Evolutionary conservation across 2,113 vertebrate species (phyloP).

Genomic region (Microtus richardsoni): DNA sequence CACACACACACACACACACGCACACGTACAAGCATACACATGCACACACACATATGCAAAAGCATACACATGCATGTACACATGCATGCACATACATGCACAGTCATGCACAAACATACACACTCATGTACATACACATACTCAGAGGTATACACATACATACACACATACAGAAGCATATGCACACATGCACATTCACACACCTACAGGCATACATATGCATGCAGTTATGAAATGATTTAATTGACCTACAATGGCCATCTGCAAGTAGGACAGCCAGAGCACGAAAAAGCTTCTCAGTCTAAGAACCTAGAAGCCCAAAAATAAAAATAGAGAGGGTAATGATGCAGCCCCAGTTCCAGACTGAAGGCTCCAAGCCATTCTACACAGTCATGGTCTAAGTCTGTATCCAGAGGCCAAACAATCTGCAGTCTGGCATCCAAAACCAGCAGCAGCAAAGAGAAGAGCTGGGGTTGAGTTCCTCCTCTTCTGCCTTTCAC

Average conservation of each 20-base stretch:
- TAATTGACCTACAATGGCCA: not conserved
- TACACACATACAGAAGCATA: not conserved
- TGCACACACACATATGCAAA: not conserved
- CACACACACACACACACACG: not conserved
- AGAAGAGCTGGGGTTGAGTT: not conserved
- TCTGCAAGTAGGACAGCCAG: not conserved
- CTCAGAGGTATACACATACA: no score
- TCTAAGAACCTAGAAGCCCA: not conserved
- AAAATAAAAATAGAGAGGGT: not conserved
- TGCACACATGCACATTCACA: not conserved
- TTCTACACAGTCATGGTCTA: not conserved
- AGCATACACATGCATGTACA: not conserved
- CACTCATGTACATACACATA: not conserved
- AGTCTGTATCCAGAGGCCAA: not conserved
- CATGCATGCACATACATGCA: not conserved
- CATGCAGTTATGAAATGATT: not conserved
- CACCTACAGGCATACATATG: no score
- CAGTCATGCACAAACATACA: not conserved
- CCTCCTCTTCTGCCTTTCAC: not conserved
- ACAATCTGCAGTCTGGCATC: not conserved
- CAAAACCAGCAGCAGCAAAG: not conserved
- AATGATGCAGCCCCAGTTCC: not conserved
- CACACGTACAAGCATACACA: not conserved
- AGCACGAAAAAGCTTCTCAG: not conserved
- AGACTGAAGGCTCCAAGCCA: not conserved